Evolutionary conservation across 2,797 vertebrate species (phyloP).

Genomic region (Tenualosa ilisha): DNA sequence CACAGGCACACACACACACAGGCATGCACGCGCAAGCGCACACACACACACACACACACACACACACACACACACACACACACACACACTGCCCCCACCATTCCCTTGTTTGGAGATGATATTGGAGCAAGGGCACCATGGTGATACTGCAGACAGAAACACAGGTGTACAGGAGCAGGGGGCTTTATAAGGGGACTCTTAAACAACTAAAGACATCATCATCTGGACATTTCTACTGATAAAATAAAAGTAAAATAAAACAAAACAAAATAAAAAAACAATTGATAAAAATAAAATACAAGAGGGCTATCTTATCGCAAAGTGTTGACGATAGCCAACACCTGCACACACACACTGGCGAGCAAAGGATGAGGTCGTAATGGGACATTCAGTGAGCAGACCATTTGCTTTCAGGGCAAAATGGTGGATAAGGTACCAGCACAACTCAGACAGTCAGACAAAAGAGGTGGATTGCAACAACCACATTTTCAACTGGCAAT

Average conservation of each 20-base stretch:
- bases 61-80: neutral
- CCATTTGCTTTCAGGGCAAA: neutral
- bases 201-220: neutral
- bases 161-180: neutral
- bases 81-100: neutral
- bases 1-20: no score
- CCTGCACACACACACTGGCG: neutral
- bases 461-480: neutral
- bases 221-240: neutral
- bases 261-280: no score
- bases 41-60: neutral
- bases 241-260: no score
- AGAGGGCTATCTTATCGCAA: neutral
- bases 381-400: neutral
- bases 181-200: neutral
- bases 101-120: slow-evolving; percentile 15
- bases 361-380: neutral
- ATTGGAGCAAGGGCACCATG: neutral
- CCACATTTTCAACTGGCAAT: neutral
- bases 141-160: neutral
- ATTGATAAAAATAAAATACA: neutral
- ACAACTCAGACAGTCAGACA: neutral
- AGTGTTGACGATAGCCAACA: neutral
- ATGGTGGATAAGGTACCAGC: neutral
- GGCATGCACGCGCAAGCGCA: neutral